Conservation (phyloP, 2,113 vertebrate genomes). For the Hyperoodon ampullatus region DNA sequence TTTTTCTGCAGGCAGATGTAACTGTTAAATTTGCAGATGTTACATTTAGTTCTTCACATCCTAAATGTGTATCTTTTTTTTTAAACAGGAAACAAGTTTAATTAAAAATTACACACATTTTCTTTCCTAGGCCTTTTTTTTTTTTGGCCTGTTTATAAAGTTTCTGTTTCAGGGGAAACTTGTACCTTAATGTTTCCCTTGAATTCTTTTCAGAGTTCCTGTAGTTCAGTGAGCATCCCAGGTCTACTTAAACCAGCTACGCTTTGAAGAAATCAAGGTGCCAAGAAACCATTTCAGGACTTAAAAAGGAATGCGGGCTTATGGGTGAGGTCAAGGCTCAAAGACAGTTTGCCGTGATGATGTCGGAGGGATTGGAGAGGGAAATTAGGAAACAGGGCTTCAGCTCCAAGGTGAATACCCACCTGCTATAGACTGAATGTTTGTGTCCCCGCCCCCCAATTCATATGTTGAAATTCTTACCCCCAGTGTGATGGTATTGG, state of each 20-base stretch:
- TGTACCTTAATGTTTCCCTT: background rate
- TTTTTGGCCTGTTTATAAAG: background rate
- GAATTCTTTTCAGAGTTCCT: background rate
- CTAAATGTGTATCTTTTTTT: background rate
- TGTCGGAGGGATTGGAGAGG: background rate
- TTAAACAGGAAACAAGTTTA: constrained; percentile 33
- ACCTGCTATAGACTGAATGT: background rate
- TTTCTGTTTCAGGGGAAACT: background rate
- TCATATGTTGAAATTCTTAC: background rate
- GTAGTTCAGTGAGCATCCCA: background rate
- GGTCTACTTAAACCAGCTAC: background rate
- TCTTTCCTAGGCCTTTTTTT: background rate
- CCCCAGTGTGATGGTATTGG: background rate
- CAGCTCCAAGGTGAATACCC: background rate
- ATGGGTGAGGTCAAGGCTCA: too few species aligned
- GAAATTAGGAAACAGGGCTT: background rate
- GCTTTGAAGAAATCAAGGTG: background rate
- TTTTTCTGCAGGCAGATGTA: constrained; percentile 47
- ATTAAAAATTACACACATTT: background rate
- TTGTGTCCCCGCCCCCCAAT: too few species aligned
- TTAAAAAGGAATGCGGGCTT: background rate
- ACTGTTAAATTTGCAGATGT: constrained; percentile 62
- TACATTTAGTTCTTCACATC: background rate
- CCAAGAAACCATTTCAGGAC: background rate
- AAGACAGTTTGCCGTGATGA: background rate